Percentiles rank a stretch among this genome's conserved stretches.
These are phyloP conservation scores for Eudyptes chrysolophus DNA, from an alignment of 2,113 vertebrate genomes.

Conservation along the genomic window DNA sequence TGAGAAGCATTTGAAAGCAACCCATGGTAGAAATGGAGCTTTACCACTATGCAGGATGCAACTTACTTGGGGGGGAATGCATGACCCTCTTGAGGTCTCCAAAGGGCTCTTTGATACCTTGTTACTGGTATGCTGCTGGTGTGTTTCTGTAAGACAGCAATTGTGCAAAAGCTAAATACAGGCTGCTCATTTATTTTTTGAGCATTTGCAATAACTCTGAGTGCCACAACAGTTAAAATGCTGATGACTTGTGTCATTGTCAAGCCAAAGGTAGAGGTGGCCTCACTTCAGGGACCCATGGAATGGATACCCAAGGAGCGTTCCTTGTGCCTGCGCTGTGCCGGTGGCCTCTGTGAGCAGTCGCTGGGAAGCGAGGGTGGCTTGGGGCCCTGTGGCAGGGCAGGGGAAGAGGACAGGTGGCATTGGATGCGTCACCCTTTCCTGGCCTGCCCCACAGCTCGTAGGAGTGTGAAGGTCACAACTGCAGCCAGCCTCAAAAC, in stretches of 20 bases:
- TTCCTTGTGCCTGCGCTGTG: neutral
- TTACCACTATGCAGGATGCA: neutral
- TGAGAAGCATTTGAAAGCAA: neutral
- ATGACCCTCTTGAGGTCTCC: neutral
- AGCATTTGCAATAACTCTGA: neutral
- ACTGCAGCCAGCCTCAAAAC: neutral
- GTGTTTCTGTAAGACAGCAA: neutral
- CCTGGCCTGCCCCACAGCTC: neutral
- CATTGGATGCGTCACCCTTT: rapidly evolving
- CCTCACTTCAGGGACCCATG: rapidly evolving
- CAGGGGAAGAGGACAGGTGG: neutral
- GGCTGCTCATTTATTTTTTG: neutral
- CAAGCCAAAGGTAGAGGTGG: neutral
- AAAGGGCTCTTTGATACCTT: neutral
- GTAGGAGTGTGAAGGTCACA: rapidly evolving
- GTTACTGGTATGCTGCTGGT: neutral
- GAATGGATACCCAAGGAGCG: neutral
- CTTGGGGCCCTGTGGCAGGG: neutral
- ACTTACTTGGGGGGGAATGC: neutral
- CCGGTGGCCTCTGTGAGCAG: neutral
- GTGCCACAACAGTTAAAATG: neutral
- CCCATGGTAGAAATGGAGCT: neutral
- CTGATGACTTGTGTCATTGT: neutral
- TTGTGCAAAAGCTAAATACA: neutral
- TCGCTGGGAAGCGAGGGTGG: neutral